These are phyloP conservation scores for Apantesis nais DNA, from an alignment of 2,888 invertebrate species.

Conservation along the genomic window DNA sequence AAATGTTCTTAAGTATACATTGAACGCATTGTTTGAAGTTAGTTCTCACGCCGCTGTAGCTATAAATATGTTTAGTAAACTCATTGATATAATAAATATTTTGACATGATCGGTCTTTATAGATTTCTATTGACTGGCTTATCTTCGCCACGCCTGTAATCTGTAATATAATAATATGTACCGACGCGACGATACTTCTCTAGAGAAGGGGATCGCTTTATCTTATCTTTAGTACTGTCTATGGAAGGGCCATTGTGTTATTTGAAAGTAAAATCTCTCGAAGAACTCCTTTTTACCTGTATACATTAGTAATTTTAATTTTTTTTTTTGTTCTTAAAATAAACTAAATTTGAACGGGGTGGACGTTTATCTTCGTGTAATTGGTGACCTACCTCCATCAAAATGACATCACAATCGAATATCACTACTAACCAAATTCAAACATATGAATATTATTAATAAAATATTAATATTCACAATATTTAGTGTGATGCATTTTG, in stretches of 20 bases:
- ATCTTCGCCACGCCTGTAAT: constrained; percentile 51
- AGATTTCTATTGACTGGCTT: constrained; percentile 45
- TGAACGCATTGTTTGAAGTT: neutral
- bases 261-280: constrained; percentile 34
- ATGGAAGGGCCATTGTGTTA: constrained; percentile 49
- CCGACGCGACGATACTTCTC: constrained; percentile 54
- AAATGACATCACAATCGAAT: neutral
- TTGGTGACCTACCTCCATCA: neutral
- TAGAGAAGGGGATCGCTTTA: constrained; percentile 50
- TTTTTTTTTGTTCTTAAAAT: neutral
- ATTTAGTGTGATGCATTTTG: too few species aligned
- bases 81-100: constrained; percentile 67
- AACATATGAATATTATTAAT: too few species aligned
- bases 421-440: neutral
- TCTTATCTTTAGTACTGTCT: constrained; percentile 67
- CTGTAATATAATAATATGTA: constrained; percentile 57
- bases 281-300: constrained; percentile 17
- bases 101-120: constrained; percentile 57
- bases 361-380: neutral
- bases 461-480: too few species aligned
- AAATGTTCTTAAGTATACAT: neutral
- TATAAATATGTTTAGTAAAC: constrained; percentile 48
- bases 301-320: constrained; percentile 1
- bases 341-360: neutral
- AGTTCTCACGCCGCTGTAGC: constrained; percentile 35